Evolutionary conservation across 2,113 vertebrate species (phyloP), one percentile per base, ranked within the genome.

Genomic region (Tachysurus vachellii): DNA sequence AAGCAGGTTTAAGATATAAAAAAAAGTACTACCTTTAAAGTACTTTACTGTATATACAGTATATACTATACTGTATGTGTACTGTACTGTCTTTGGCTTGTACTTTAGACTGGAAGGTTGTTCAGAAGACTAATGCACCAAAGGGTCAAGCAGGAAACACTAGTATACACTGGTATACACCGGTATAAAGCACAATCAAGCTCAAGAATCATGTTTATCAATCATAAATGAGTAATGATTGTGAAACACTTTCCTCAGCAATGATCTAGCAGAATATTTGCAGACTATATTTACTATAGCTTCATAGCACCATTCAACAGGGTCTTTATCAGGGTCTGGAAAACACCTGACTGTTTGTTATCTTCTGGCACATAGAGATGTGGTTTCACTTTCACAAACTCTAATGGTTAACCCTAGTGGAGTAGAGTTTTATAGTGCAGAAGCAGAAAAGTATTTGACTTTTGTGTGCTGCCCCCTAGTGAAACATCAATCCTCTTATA

Each of bases 391-490:
- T 85, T 61, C 56, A 61, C 50, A 53, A 5, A 7, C 23, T 7
- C 4, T 14, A 31, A 14, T 36, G n/a, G 4, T 14, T 50, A 26
- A 53, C 50, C 28, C 85, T 47, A 64, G 28, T 71, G 76, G 64
- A 36, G 1, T 11, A 42, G 59, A 17, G 3, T 47, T 17, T 73
- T 59, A 31, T 12, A 80, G 2, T 80, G 75, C 54, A 82, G 0
- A 6, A 16, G 71, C 44, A 42, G 31, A 64, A 44, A 36, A 53
- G 42, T 50, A 28, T 88, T 91, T 85, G 70, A 86, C 87, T 92
- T 90, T 88, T 90, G 83, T 92, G 82, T 95, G 94, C 95, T 95
- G 94, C 95, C 95, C 92, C 90, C 94, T 96, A 93, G 95, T 94
- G 95, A 92, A 47, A 42, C 70, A 61, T 31, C 54, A 61, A 5